Evolutionary conservation across 2,888 invertebrate genomes (phyloP).

Genomic region (Phorcus lineatus): DNA sequence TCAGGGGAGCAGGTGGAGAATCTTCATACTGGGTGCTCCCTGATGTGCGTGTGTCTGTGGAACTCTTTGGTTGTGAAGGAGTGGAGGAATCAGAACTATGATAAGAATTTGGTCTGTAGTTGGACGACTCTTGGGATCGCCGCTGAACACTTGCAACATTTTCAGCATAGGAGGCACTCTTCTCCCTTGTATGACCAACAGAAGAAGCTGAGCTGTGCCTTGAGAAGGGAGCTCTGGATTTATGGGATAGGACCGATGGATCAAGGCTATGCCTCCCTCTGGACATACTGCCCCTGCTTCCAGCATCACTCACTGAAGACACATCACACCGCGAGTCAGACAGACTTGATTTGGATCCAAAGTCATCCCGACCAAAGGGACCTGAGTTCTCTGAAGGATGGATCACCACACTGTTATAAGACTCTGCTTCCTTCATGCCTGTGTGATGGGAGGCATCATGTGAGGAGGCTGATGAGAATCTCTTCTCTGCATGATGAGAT

Average conservation of each 20-base stretch:
- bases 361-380: slow-evolving; percentile 62
- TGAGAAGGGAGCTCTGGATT: neutral
- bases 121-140: neutral
- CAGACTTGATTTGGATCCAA: slow-evolving; percentile 56
- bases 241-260: slow-evolving; percentile 42
- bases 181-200: neutral
- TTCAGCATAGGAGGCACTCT: slow-evolving; percentile 10
- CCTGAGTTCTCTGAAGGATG: slow-evolving; percentile 58
- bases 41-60: slow-evolving; percentile 56
- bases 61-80: slow-evolving; percentile 53
- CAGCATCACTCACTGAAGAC: slow-evolving; percentile 32
- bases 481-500: slow-evolving; percentile 40
- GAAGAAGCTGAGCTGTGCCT: slow-evolving; percentile 10
- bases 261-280: slow-evolving; percentile 57
- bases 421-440: slow-evolving; percentile 63
- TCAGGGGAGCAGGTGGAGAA: slow-evolving; percentile 10
- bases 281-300: slow-evolving; percentile 29
- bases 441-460: slow-evolving; percentile 52
- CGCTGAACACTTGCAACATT: neutral
- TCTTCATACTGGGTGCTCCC: slow-evolving; percentile 45
- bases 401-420: slow-evolving; percentile 67
- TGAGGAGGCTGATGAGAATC: slow-evolving; percentile 52
- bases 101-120: slow-evolving; percentile 28
- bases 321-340: slow-evolving; percentile 46
- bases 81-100: slow-evolving; percentile 43